Percentiles rank a stretch among this genome's conserved stretches.
These are phyloP conservation scores for Physocephala rufipes DNA, from an alignment of 2,888 invertebrate genomes.

Conservation along the genomic window DNA sequence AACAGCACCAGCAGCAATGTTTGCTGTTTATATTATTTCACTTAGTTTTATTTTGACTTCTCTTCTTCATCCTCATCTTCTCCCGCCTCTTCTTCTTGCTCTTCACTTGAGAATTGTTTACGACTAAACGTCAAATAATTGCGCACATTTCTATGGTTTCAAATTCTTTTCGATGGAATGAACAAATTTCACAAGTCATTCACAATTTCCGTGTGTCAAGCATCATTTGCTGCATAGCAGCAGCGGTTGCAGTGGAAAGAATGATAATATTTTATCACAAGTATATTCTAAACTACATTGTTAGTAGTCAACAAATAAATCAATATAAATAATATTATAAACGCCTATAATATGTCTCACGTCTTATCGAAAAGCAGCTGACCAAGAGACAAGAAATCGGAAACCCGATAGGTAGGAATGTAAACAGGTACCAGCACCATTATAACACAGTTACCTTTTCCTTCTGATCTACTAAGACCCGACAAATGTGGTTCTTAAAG, in stretches of 20 bases:
- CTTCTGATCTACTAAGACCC: too few relatives aligned
- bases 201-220: constrained; percentile 13
- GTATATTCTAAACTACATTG: neutral
- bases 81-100: constrained; percentile 1
- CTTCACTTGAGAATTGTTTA: neutral
- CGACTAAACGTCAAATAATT: constrained; percentile 15
- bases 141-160: constrained; percentile 19
- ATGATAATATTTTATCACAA: too few relatives aligned
- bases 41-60: neutral
- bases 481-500: too few relatives aligned
- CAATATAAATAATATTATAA: neutral
- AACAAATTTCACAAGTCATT: constrained; percentile 18
- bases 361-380: too few relatives aligned
- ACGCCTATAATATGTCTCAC: too few relatives aligned
- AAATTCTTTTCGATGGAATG: constrained; percentile 5
- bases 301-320: neutral
- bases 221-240: neutral
- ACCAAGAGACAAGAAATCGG: too few relatives aligned
- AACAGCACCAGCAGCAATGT: neutral
- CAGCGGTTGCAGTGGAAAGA: neutral
- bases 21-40: neutral
- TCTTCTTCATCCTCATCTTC: neutral
- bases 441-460: too few relatives aligned
- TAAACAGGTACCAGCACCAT: too few relatives aligned
- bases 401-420: too few relatives aligned